A percentile compares a stretch with the other conserved stretches of the same genome.
phyloP scores from a whole-genome alignment of 2,888 invertebrate species.

The Ennomos fuscantarius region DNA sequence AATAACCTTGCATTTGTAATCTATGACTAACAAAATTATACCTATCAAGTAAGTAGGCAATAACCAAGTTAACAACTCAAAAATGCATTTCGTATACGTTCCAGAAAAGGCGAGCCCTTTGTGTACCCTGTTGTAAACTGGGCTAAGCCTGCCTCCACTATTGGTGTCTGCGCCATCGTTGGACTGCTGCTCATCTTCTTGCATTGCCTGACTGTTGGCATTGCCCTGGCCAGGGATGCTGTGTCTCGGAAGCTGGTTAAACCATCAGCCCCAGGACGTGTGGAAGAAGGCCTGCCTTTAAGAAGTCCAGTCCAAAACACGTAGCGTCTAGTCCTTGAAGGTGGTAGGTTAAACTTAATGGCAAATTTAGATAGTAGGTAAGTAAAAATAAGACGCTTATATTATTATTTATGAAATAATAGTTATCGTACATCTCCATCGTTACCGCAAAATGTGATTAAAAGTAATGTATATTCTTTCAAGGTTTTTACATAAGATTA shows the following conservation, averaged over 20 bases:
- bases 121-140: conserved; percentile 93
- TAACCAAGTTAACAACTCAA: conserved; percentile 6
- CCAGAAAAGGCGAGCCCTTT: conserved; percentile 86
- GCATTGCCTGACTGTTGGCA: conserved; percentile 84
- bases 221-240: conserved; percentile 80
- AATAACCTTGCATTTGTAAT: too few relatives aligned
- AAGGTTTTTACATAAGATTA: too few relatives aligned
- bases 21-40: too few relatives aligned
- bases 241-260: conserved; percentile 52
- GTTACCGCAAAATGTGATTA: too few relatives aligned
- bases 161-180: conserved; percentile 86
- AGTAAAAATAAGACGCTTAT: background rate
- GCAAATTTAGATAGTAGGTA: background rate
- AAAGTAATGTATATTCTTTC: too few relatives aligned
- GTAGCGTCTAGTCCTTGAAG: conserved; percentile 4
- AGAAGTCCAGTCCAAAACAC: conserved; percentile 35
- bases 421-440: too few relatives aligned
- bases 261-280: conserved; percentile 44
- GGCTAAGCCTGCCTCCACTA: conserved; percentile 86
- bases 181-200: conserved; percentile 86
- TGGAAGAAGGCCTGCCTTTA: conserved; percentile 59
- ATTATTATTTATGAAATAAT: background rate
- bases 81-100: conserved; percentile 38
- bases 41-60: background rate
- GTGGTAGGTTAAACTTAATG: too few relatives aligned